A percentile compares a stretch with the other conserved stretches of the same genome.
Conservation (phyloP, 2,888 invertebrate genomes). For the Tenodera sinensis region DNA sequence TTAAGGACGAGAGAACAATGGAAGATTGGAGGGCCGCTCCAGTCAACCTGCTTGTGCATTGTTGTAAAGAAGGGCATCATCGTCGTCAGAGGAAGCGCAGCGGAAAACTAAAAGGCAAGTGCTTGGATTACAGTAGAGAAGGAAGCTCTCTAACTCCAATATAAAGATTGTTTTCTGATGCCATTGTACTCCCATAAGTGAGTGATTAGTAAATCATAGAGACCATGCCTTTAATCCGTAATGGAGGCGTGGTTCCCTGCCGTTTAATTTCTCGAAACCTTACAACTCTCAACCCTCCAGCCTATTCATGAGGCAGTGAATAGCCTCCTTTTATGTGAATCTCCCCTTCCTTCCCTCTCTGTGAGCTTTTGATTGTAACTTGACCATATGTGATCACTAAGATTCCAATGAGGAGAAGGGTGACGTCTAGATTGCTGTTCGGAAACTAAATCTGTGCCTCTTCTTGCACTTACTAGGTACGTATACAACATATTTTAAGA, state of each 20-base stretch:
- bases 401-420: background rate
- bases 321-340: background rate
- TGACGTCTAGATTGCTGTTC: background rate
- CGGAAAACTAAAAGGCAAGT: background rate
- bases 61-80: background rate
- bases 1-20: no score
- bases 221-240: background rate
- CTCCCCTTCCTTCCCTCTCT: background rate
- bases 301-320: background rate
- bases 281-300: background rate
- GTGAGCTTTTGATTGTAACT: conserved; percentile 13
- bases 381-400: conserved; percentile 18
- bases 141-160: background rate
- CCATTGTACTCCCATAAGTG: background rate
- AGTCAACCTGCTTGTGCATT: background rate
- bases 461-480: no score
- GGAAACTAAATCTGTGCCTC: no score
- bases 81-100: background rate
- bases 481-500: no score
- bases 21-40: no score
- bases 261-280: background rate
- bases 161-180: background rate
- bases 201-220: background rate
- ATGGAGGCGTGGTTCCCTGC: background rate
- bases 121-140: background rate